phyloP scores from a whole-genome alignment of 35 echinoderm and acorn worm genomes.

The Chiridota heheva region DNA sequence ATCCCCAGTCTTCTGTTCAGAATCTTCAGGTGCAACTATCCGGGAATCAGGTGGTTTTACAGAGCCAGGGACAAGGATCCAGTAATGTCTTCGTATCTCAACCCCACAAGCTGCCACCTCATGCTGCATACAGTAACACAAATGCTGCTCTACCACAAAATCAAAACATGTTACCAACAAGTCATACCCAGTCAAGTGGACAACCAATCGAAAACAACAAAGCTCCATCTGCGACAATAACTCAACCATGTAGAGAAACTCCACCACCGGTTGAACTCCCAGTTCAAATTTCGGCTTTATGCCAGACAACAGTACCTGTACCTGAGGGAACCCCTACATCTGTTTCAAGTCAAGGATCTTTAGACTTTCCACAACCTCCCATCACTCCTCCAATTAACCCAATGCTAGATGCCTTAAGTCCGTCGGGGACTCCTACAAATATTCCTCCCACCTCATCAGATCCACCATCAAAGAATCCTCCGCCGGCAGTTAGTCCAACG shows the following conservation, averaged over 20 bases:
- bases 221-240: slow-evolving; percentile 14
- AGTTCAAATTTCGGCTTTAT: too few species aligned
- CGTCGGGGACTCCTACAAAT: slow-evolving; percentile 11
- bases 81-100: too few species aligned
- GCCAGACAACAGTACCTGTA: too few species aligned
- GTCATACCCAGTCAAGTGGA: too few species aligned
- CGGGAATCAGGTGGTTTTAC: too few species aligned
- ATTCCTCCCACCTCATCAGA: slow-evolving; percentile 19
- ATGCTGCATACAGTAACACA: neutral
- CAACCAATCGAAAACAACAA: too few species aligned
- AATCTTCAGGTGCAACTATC: neutral
- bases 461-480: neutral
- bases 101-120: too few species aligned
- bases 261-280: too few species aligned
- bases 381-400: slow-evolving; percentile 33
- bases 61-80: too few species aligned
- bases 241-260: too few species aligned
- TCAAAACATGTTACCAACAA: too few species aligned
- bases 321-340: neutral
- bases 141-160: neutral
- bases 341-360: neutral
- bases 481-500: neutral
- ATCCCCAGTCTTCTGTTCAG: neutral
- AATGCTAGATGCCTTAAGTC: slow-evolving; percentile 41
- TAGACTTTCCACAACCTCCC: slow-evolving; percentile 37